Base-by-base conservation (phyloP, 2,888 invertebrate genomes). In the Sinotaia quadrata region DNA sequence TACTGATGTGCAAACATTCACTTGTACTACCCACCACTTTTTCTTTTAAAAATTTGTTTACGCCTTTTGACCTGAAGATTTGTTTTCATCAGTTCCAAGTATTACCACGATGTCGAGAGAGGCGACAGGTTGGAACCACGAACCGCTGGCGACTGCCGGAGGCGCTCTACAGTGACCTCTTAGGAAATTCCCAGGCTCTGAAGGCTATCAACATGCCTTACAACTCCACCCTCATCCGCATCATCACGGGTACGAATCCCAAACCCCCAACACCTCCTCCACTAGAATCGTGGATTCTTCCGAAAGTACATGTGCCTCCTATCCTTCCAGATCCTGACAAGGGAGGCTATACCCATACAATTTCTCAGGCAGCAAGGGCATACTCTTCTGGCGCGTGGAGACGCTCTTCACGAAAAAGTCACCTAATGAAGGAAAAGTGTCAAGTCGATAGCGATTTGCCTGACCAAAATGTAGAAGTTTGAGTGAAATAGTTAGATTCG, bases 41-140 rank as follows among this genome's bases (percentile, higher is more conserved):
- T n/a, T n/a, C n/a, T n/a, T n/a, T n/a, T n/a, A n/a, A n/a, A n/a
- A n/a, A n/a, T n/a, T n/a, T n/a, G n/a, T n/a, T n/a, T n/a, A n/a
- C n/a, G n/a, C n/a, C n/a, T n/a, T n/a, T n/a, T n/a, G n/a, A n/a
- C n/a, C n/a, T n/a, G n/a, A n/a, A n/a, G n/a, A n/a, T n/a, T n/a
- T n/a, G n/a, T n/a, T n/a, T n/a, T n/a, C n/a, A n/a, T n/a, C 78
- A 89, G 97, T 67, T 94, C 97, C 78, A 96, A 94, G 83, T 82
- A 29, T 78, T 78, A 2, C 76, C 82, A 29, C 67, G 84, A 57
- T 82, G 79, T 72, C 78, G 86, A 21, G 78, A 84, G 47, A 74
- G 87, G 41, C 81, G 78, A 18, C 82, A 81, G 69, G 85, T 85
- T 24, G 87, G 87, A 15, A 65, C 72, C 29, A 85, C 85, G 18